phyloP scores from a whole-genome alignment of 2,888 invertebrate species.

The Agrochola litura region DNA sequence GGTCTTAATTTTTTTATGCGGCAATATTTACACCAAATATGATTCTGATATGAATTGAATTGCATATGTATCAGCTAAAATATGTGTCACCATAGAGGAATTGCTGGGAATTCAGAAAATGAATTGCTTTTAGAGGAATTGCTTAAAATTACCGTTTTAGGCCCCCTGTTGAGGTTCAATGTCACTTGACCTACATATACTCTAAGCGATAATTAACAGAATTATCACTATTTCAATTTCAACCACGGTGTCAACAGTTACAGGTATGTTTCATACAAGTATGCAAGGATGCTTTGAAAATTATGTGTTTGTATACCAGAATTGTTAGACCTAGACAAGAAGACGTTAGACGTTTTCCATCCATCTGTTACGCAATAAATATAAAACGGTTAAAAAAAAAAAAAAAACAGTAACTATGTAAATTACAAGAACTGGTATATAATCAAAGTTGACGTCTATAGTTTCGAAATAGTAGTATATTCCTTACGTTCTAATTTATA shows the following conservation, averaged over 20 bases:
- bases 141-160: no score
- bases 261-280: neutral
- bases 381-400: no score
- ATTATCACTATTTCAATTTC: neutral
- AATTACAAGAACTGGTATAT: neutral
- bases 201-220: neutral
- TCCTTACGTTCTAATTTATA: neutral
- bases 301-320: neutral
- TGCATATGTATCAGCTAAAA: no score
- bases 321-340: neutral
- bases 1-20: no score
- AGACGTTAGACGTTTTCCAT: neutral
- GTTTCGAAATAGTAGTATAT: neutral
- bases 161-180: neutral
- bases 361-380: no score
- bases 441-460: neutral
- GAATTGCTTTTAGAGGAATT: no score
- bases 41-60: no score
- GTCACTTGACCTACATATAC: neutral
- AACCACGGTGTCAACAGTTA: neutral
- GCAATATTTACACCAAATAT: no score
- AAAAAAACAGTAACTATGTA: no score
- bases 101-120: no score
- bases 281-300: neutral
- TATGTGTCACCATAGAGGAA: no score